Percentiles rank a stretch among this genome's conserved stretches.
Evolutionary conservation across 2,888 invertebrate genomes (phyloP).

Genomic region (Adelphocoris suturalis): DNA sequence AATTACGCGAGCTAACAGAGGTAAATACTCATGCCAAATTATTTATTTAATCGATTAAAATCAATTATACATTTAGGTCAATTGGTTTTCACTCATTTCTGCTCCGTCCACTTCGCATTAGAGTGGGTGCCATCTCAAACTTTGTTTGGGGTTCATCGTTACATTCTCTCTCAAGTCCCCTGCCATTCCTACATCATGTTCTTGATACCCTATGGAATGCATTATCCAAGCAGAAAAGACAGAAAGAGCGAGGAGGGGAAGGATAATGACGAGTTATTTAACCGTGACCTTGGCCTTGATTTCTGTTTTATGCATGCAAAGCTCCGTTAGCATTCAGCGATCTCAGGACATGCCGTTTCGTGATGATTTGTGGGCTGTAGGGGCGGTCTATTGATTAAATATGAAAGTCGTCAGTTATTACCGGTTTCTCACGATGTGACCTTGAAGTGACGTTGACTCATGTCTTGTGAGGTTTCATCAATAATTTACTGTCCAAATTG

Average conservation of each 20-base stretch:
- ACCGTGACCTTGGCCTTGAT: slow-evolving; percentile 43
- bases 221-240: no score
- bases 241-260: background rate
- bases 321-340: background rate
- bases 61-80: no score
- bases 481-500: background rate
- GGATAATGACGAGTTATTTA: background rate
- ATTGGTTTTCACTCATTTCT: no score
- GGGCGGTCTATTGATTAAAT: slow-evolving; percentile 24
- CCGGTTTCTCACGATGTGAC: background rate
- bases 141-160: no score
- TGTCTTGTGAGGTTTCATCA: background rate
- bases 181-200: background rate
- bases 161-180: no score
- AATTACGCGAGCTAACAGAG: no score
- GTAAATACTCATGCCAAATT: no score
- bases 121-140: no score
- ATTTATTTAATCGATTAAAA: no score
- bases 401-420: background rate
- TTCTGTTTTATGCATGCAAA: slow-evolving; percentile 28
- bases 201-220: background rate
- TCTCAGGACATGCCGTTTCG: background rate
- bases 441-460: background rate
- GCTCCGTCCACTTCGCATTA: no score
- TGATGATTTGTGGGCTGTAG: background rate